phyloP scores from a whole-genome alignment of 2,797 vertebrate species.

The Selene dorsalis region DNA sequence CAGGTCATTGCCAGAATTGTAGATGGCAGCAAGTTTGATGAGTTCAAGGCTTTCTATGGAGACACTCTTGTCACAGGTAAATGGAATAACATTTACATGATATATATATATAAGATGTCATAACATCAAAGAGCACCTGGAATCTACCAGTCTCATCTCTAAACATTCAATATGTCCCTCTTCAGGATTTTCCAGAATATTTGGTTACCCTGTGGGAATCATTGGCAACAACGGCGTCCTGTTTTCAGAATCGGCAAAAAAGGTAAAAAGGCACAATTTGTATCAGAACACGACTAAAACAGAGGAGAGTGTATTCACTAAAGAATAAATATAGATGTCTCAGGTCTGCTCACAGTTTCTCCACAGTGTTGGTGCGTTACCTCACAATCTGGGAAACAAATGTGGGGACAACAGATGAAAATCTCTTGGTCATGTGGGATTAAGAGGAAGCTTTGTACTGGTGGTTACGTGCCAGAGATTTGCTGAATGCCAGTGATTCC shows the following conservation, averaged over 20 bases:
- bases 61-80: slow-evolving; percentile 97
- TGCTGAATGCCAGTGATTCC: slow-evolving; percentile 44
- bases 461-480: slow-evolving; percentile 30
- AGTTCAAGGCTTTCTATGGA: slow-evolving; percentile 98
- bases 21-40: slow-evolving; percentile 97
- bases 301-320: not conserved
- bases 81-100: slow-evolving; percentile 2
- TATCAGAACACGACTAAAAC: not conserved
- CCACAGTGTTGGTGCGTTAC: not conserved
- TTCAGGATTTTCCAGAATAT: slow-evolving; percentile 95
- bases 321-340: not conserved
- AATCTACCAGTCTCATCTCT: not conserved
- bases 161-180: slow-evolving; percentile 10
- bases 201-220: slow-evolving; percentile 96
- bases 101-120: no score
- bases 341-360: not conserved
- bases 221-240: slow-evolving; percentile 98
- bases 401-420: not conserved
- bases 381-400: not conserved
- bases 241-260: slow-evolving; percentile 98
- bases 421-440: slow-evolving; percentile 5
- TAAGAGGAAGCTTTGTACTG: slow-evolving; percentile 20
- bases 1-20: slow-evolving; percentile 97
- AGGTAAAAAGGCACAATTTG: slow-evolving; percentile 80
- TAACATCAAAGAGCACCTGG: not conserved